Percentiles rank a stretch among this genome's conserved stretches.
These are phyloP conservation scores for Hypomecis punctinalis DNA, from an alignment of 2,888 invertebrate genomes.

Conservation along the genomic window DNA sequence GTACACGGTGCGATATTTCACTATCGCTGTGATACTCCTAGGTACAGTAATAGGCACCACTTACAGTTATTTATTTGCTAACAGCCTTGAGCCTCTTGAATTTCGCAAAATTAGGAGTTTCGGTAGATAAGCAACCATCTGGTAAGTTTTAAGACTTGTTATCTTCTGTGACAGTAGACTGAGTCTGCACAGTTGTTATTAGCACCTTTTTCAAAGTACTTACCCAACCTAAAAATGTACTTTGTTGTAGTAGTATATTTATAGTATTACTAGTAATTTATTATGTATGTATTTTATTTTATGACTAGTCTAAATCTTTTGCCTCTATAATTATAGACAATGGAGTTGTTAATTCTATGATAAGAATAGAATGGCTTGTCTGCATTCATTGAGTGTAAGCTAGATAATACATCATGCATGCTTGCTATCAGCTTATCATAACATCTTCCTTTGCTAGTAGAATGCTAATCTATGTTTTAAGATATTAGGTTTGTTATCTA, in stretches of 20 bases:
- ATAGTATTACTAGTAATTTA: too few relatives aligned
- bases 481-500: conserved; percentile 3
- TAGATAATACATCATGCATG: conserved; percentile 4
- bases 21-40: conserved; percentile 61
- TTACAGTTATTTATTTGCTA: conserved; percentile 62
- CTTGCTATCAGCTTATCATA: conserved; percentile 33
- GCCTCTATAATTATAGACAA: too few relatives aligned
- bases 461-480: conserved; percentile 9
- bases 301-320: too few relatives aligned
- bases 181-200: conserved; percentile 9
- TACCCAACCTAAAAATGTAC: too few relatives aligned
- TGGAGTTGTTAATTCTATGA: too few relatives aligned
- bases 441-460: conserved; percentile 19
- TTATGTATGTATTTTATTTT: too few relatives aligned
- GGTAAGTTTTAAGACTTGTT: conserved; percentile 31
- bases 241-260: too few relatives aligned
- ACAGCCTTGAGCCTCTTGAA: conserved; percentile 65
- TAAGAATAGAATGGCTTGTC: neutral
- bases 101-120: conserved; percentile 68
- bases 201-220: neutral
- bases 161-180: conserved; percentile 18
- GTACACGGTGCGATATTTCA: conserved; percentile 63
- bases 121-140: conserved; percentile 47
- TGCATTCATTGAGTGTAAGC: neutral
- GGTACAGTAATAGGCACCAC: conserved; percentile 60